Conservation (phyloP, 2,888 invertebrate genomes). For the Caenorhabditis doughertyi region DNA sequence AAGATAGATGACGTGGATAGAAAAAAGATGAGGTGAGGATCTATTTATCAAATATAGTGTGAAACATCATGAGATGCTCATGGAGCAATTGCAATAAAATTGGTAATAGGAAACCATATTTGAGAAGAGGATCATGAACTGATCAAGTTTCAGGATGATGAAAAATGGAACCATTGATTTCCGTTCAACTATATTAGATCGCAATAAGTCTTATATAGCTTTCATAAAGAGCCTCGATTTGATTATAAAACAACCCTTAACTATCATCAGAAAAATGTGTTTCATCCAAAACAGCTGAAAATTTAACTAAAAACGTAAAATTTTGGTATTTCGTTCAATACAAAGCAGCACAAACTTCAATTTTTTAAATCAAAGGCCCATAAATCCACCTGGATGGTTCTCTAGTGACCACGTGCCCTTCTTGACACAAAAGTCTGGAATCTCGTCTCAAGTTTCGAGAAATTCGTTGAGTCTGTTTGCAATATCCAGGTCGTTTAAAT, state of each 20-base stretch:
- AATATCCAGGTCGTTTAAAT: constrained; percentile 35
- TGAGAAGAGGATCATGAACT: constrained; percentile 7
- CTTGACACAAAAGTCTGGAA: neutral
- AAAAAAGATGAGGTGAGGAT: neutral
- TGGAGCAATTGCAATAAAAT: constrained; percentile 19
- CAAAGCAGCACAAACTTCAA: constrained; percentile 8
- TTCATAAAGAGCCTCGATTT: neutral
- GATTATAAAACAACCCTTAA: neutral
- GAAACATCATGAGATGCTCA: constrained; percentile 43
- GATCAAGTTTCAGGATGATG: neutral
- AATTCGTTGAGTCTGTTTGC: constrained; percentile 20
- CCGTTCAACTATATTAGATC: too few species aligned
- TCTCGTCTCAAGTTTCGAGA: neutral
- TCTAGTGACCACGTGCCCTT: constrained; percentile 24
- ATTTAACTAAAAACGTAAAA: constrained; percentile 6
- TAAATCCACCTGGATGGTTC: constrained; percentile 11
- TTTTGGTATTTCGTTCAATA: neutral
- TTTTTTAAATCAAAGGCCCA: neutral
- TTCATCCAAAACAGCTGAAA: neutral
- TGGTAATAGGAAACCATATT: constrained; percentile 27
- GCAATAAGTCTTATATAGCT: too few species aligned
- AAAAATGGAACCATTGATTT: neutral
- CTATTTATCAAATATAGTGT: constrained; percentile 26
- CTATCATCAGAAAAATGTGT: too few species aligned
- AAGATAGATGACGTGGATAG: constrained; percentile 13